Conservation (phyloP, 1,140 invertebrate species). For the Solen grandis region DNA sequence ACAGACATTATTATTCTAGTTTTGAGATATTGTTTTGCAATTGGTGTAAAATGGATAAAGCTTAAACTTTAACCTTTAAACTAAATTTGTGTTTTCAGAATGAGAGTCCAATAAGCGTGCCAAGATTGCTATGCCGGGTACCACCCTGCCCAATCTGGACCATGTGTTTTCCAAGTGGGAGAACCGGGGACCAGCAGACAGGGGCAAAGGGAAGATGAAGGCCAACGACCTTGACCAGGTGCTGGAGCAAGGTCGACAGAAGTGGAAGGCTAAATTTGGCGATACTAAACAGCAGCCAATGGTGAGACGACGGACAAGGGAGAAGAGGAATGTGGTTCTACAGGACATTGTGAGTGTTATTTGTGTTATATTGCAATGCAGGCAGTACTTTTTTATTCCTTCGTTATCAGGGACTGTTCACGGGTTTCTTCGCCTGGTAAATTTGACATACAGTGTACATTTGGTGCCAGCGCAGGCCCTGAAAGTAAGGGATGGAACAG, state of each 20-base stretch:
- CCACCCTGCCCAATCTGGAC: slow-evolving; percentile 34
- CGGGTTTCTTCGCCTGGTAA: not conserved
- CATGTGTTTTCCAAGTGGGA: slow-evolving; percentile 56
- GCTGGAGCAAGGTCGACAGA: slow-evolving; percentile 13
- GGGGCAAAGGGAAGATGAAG: not conserved
- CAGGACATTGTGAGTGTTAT: too few species aligned
- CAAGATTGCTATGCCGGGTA: too few species aligned
- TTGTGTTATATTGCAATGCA: not conserved
- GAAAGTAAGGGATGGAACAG: not conserved
- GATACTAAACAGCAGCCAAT: not conserved
- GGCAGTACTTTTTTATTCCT: not conserved
- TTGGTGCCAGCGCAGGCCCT: not conserved
- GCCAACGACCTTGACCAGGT: not conserved
- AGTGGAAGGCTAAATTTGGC: slow-evolving; percentile 42
- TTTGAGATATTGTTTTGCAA: too few species aligned
- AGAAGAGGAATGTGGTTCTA: slow-evolving; percentile 9
- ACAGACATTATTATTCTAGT: too few species aligned
- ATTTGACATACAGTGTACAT: not conserved
- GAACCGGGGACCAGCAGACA: slow-evolving; percentile 9
- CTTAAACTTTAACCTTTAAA: too few species aligned
- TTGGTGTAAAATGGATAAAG: too few species aligned
- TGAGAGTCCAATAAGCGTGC: too few species aligned
- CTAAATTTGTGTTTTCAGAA: too few species aligned
- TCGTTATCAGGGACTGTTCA: not conserved
- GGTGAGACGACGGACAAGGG: slow-evolving; percentile 9